Conservation (phyloP, 1,140 invertebrate species). For the Brachionus calyciflorus region DNA sequence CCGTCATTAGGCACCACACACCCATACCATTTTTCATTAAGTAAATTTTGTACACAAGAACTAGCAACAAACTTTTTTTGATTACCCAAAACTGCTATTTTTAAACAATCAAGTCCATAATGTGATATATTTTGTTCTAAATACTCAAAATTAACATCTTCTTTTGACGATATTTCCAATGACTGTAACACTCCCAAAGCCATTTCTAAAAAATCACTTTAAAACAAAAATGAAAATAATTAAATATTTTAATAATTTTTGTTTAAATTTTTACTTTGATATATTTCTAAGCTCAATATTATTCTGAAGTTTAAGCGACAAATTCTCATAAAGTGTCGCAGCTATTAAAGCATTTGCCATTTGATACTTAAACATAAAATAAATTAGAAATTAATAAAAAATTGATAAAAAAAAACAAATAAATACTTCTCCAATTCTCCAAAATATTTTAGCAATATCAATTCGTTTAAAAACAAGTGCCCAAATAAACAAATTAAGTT, state of each 20-base stretch:
- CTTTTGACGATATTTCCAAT: background rate
- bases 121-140: background rate
- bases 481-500: conserved; percentile 57
- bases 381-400: too few relatives aligned
- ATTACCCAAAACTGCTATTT: conserved; percentile 12
- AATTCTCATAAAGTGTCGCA: background rate
- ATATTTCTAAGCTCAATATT: conserved; percentile 49
- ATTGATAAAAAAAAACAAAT: too few relatives aligned
- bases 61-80: conserved; percentile 34
- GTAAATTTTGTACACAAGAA: conserved; percentile 23
- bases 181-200: conserved; percentile 54
- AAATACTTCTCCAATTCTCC: conserved; percentile 53
- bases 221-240: background rate
- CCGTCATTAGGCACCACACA: background rate
- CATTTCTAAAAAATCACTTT: conserved; percentile 54
- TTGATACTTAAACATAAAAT: conserved; percentile 29
- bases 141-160: background rate
- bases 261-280: conserved; percentile 46
- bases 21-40: conserved; percentile 25
- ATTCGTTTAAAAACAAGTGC: conserved; percentile 56
- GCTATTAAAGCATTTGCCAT: conserved; percentile 54
- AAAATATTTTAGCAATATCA: conserved; percentile 55
- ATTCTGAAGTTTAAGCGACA: conserved; percentile 48
- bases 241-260: conserved; percentile 41
- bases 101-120: conserved; percentile 8